Conservation (phyloP, 2,888 invertebrate genomes). For the Drosophila tanythrix region DNA sequence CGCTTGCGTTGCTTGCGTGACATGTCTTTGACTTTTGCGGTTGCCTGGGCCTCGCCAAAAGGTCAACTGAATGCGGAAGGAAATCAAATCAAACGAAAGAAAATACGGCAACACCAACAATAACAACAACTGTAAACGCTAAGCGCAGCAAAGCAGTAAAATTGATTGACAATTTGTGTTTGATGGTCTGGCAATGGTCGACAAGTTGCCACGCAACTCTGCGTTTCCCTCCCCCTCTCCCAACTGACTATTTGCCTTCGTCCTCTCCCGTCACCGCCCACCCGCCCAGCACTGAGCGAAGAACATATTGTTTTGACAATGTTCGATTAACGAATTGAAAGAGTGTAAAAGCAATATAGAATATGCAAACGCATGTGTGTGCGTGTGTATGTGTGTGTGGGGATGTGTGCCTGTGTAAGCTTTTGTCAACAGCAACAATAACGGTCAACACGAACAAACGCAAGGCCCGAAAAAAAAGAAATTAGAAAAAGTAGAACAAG, state of each 20-base stretch:
- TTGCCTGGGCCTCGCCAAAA: constrained; percentile 33
- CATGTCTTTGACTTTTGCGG: constrained; percentile 57
- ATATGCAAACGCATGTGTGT: constrained; percentile 14
- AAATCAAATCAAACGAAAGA: constrained; percentile 57
- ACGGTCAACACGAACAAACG: constrained; percentile 62
- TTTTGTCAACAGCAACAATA: constrained; percentile 50
- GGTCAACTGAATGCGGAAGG: constrained; percentile 71
- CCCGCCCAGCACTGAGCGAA: background rate
- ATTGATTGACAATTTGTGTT: constrained; percentile 68
- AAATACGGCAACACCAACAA: constrained; percentile 19
- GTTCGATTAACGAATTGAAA: constrained; percentile 51
- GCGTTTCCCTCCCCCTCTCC: constrained; percentile 6
- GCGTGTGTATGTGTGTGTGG: background rate
- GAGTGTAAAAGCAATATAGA: constrained; percentile 29
- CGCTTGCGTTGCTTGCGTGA: constrained; percentile 62
- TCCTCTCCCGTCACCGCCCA: background rate
- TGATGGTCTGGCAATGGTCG: constrained; percentile 50
- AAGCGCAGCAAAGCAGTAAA: constrained; percentile 42
- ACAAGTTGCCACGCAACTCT: constrained; percentile 52
- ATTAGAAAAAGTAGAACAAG: constrained; percentile 47
- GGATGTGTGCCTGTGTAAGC: constrained; percentile 18
- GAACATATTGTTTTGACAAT: constrained; percentile 23
- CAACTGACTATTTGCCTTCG: background rate
- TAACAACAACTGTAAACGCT: constrained; percentile 19
- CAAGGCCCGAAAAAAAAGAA: constrained; percentile 45